Evolutionary conservation across 35 echinoderm and acorn worm species (phyloP), one percentile per base, ranked within the genome.

Genomic region (Eucidaris tribuloides): DNA sequence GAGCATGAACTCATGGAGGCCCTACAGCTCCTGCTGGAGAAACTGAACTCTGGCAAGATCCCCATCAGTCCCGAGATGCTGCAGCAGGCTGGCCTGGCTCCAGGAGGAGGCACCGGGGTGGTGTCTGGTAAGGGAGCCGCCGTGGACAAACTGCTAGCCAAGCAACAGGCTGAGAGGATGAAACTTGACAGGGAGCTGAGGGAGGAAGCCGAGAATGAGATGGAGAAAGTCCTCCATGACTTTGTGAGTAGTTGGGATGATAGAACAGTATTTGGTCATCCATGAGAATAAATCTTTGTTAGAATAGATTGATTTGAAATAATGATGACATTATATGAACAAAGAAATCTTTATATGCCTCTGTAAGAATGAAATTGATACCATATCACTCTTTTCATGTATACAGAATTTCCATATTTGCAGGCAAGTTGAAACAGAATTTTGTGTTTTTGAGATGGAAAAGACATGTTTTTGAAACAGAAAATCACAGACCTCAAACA

Each of bases 31-130:
- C 83, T 98, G 11, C 24, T 98, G 40, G 95, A 98, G 45, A 89
- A 85, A 43, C 86, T 98, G 54, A 98, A 98, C 87, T 35, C 90
- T 5, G 95, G 95, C 38, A 93, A 90, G 71, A 89, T 98, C 45
- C 86, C 90, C 24, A 81, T 98, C 65, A 98, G 82, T 36, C 86
- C 89, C n/a, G 95, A 98, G 86, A 93, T 98, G 86, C 82, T 98
- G 66, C 46, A 82, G 14, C 86, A 86, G 82, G 81, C 81, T 3
- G 81, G 46, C 27, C 60, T 74, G 27, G 88, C 27, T 32, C 45
- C 82, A 14, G 76, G 48, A 14, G 60, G 44, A n/a, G 62, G 66
- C 24, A 39, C 35, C 65, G 76, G 80, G 1, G 84, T 91, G 66
- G 84, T 76, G 2, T 82, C 81, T 27, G 83, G 80, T 24, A 82